Evolutionary conservation across 2,797 vertebrate species (phyloP), one percentile per base, ranked within the genome.

Genomic region (Scyliorhinus canicula): DNA sequence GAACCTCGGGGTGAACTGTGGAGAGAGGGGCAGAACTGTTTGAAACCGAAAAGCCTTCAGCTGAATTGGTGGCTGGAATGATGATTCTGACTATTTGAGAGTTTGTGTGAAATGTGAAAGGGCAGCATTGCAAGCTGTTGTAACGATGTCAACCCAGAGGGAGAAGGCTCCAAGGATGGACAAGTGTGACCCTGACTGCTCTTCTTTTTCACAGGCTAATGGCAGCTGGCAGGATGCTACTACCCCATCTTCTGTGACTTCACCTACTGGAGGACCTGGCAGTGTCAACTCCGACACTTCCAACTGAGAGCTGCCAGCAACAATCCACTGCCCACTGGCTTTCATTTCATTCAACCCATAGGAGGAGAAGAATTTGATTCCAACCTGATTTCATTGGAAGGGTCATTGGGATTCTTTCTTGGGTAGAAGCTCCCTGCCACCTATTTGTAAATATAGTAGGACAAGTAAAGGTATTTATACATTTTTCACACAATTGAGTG

Each of bases 151-250:
- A 57, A 90, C 19, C 31, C n/a, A 57, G 57, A 60, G 55, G 28
- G 35, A 40, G 40, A 40, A 90, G 86, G 28, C 52, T n/a, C 28
- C 60, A 60, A 14, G 86, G 57, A 63, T 91, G 19, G 2, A 63
- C 11, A 24, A 82, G 21, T 47, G 12, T 91, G 88, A 44, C 60
- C 31, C 35, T 69, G 77, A 55, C 35, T 95, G 19, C 90, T 95
- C 85, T n/a, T 95, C 47, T 95, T 95, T 95, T 74, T 95, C 95
- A 9, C 96, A 98, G 98, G 97, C 98, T 97, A 98, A 97, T 24
- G 97, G 97, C 97, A 97, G 98, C 98, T 98, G 98, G 98, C 98
- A 97, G 97, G 98, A 98, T 96, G 97, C 97, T 96, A 96, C 97
- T 96, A 97, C 98, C 96, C 97, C 97, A 95, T 96, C 97, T 95